Base-by-base conservation (phyloP, 2,888 invertebrate species). In the Volucella zonaria region DNA sequence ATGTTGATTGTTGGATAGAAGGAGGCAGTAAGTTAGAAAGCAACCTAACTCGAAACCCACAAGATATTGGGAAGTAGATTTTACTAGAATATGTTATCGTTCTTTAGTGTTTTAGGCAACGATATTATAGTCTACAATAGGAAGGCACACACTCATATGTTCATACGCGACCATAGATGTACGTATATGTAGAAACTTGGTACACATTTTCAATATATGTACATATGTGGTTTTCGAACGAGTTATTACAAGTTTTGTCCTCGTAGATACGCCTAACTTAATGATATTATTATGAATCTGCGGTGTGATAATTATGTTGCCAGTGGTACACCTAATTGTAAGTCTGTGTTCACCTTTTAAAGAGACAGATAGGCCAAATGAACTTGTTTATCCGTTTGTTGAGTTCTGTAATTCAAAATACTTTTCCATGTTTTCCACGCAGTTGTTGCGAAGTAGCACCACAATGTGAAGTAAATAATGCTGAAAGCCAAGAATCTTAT, bases 221-320 rank as follows among this genome's bases (percentile, higher is more conserved):
- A 62, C 64, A 40, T n/a, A n/a, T 68, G 74, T 58, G 62, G 56
- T 68, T 49, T 45, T 23, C 12, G 70, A 70, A 38, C 18, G 66
- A 49, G 58, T 47, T 61, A 47, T 59, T 58, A 64, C 58, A 83
- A 83, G 70, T 75, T 76, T 47, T 75, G 66, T 61, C 75, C 8
- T 71, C 75, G 59, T 75, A 79, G 75, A 83, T 82, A 64, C 59
- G 70, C 79, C 83, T 76, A 76, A 83, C 71, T 76, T 40, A 83
- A 76, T 75, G 80, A 76, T 61, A 62, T 80, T 83, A 80, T 80
- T 80, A 67, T 80, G 80, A 80, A 75, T 71, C 61, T 76, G 80
- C 61, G 61, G 42, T 76, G 80, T 56, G 61, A 31, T 71, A 76
- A 67, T 80, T 79, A 82, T 79, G 62, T 78, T 64, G 66, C 61